These are phyloP conservation scores for Tholera decimalis DNA, from an alignment of 2,888 invertebrate genomes.

Conservation along the genomic window DNA sequence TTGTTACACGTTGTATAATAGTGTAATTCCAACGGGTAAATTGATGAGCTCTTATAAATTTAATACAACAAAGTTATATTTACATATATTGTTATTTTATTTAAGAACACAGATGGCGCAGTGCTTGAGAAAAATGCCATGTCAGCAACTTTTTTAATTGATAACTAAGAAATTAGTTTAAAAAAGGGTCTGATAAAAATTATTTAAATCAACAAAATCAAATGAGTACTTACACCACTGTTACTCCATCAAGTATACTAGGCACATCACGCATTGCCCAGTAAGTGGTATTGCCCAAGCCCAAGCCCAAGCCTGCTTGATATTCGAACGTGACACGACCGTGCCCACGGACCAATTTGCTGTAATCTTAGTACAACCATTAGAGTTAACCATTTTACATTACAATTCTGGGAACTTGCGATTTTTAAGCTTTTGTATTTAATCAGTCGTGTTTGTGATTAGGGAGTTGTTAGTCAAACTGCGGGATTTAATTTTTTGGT, in stretches of 20 bases:
- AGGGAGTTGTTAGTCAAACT: conserved; percentile 49
- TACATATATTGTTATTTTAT: too few species aligned
- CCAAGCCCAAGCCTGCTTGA: conserved; percentile 86
- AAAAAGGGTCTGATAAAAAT: not conserved
- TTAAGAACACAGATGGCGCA: too few species aligned
- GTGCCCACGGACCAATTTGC: conserved; percentile 85
- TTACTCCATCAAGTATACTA: conserved; percentile 57
- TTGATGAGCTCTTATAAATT: too few species aligned
- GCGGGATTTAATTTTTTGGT: conserved; percentile 33
- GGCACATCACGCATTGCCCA: conserved; percentile 85
- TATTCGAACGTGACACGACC: conserved; percentile 88
- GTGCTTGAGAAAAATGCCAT: too few species aligned
- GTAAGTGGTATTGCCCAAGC: conserved; percentile 84
- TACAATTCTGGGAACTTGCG: conserved; percentile 87
- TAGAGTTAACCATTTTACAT: conserved; percentile 88
- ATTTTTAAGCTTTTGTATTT: conserved; percentile 66
- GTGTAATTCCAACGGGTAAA: too few species aligned
- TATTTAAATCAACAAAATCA: not conserved
- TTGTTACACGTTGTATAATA: too few species aligned
- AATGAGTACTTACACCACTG: conserved; percentile 52
- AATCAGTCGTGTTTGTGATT: conserved; percentile 61
- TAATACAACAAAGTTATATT: too few species aligned
- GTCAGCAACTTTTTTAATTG: too few species aligned
- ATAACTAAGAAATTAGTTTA: too few species aligned
- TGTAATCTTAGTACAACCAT: conserved; percentile 85